These are phyloP conservation scores for Esox masquinongy DNA, from an alignment of 2,797 vertebrate species.

Conservation along the genomic window DNA sequence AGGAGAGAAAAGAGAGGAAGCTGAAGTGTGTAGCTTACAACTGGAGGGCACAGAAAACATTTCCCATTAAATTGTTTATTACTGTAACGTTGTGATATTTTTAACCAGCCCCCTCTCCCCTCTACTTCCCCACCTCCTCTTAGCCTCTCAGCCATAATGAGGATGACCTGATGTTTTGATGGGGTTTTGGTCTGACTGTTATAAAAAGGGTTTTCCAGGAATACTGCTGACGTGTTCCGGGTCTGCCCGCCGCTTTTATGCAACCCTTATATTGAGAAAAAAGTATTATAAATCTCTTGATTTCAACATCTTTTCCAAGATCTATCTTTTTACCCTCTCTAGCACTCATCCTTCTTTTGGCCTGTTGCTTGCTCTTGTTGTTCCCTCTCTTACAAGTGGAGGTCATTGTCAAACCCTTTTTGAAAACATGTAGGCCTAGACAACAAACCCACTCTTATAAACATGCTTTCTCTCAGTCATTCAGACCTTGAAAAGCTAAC, in stretches of 20 bases:
- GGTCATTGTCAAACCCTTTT: background rate
- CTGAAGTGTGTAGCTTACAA: background rate
- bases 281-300: background rate
- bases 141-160: background rate
- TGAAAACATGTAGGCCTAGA: background rate
- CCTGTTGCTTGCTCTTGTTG: background rate
- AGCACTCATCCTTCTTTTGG: background rate
- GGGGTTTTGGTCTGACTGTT: conserved; percentile 1
- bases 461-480: conserved; percentile 21
- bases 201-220: conserved; percentile 1
- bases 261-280: background rate
- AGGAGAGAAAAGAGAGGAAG: too few relatives aligned
- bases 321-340: background rate
- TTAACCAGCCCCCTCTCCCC: background rate
- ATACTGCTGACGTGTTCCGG: background rate
- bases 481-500: conserved; percentile 21
- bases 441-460: background rate
- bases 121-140: background rate
- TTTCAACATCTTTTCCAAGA: background rate
- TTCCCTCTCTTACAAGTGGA: background rate
- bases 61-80: too few relatives aligned
- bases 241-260: background rate
- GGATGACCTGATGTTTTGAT: background rate
- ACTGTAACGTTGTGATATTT: background rate
- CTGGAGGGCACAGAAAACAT: too few relatives aligned